Evolutionary conservation across 2,797 vertebrate genomes (phyloP), one percentile per base, ranked within the genome.

Genomic region (Uromys caudimaculatus): DNA sequence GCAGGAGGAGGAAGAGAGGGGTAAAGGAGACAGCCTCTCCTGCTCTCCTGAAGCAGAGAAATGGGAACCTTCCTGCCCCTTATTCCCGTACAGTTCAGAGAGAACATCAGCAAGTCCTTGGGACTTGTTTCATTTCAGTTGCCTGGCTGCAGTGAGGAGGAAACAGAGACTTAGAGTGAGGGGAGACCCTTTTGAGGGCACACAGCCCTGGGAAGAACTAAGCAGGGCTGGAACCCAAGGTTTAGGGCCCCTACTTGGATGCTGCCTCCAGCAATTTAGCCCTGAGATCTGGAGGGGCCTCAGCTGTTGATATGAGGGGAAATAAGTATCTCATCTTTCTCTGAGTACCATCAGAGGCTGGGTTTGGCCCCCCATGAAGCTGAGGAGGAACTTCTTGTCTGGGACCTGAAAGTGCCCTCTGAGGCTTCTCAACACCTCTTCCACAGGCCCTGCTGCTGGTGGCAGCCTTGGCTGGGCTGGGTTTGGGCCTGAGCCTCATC

Each of bases 361-460:
- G 67, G 41, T 38, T 73, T 27, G 52, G 9, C 17, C n/a, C 75
- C 75, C 54, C 83, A 6, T n/a, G 7, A n/a, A 13, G 9, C 7
- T 3, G 35, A n/a, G 67, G 56, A 35, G 47, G 76, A 4, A 10
- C 35, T 52, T 71, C 19, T 7, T 41, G 76, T 67, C 14, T 41
- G 83, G 24, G 58, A 19, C 24, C 0, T 0, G 4, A 16, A 3
- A 13, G 44, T 21, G 0, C n/a, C 60, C 78, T 47, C 83, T 60
- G 92, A 95, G 23, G 13, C 41, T 56, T 79, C 21, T 19, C 50
- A 32, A 38, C 38, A 21, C 54, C 78, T 85, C 56, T 32, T 67
- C 73, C 87, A 84, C 88, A 98, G 98, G 98, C 98, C 50, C 92
- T 98, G 95, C 90, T 98, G 96, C 98, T 98, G 95, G 97, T 98